Evolutionary conservation across 2,113 vertebrate species (phyloP), one percentile per base, ranked within the genome.

Genomic region (Calidris pugnax): DNA sequence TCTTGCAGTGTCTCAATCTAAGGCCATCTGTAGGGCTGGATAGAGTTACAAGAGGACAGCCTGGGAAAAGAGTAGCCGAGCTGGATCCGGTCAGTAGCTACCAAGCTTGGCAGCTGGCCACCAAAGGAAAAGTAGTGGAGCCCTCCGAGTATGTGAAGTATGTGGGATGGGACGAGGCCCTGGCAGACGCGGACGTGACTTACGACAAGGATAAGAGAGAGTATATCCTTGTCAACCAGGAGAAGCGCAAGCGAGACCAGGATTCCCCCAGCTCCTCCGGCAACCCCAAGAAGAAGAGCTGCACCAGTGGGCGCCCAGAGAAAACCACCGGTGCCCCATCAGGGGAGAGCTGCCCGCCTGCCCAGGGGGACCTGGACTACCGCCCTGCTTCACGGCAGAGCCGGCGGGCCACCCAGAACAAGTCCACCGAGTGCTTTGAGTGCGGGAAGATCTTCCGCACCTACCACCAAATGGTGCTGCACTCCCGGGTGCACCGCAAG

Each of bases 371-470:
- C 78, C 97, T 98, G 0, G 99, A 99, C 64, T 99, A 99, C 89
- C 98, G 99, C 60, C 99, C 99, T 1, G 97, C 98, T 2, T 97
- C 98, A 0, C 98, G 99, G 28, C 98, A 99, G 94, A 98, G 98
- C 86, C 98, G 98, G 8, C 97, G 99, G 22, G 69, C 98, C 0
- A 21, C 98, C 4, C 98, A 98, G 78, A 98, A 98, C 97, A 99
- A 99, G 96, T 98, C 98, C 59, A 99, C 98, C 0, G 99, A 99
- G 97, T 99, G 99, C 97, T 99, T 99, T 1, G 99, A 99, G 97
- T 99, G 99, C 1, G 99, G 99, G 41, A 99, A 99, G 98, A 97
- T 99, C 95, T 99, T 99, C 91, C 99, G 99, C 97, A 99, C 99
- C n/a, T 99, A 99, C 43, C 99, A 99, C 95, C 99, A 99, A 98